Evolutionary conservation across 2,797 vertebrate species (phyloP).

Genomic region (Coendou prehensilis): DNA sequence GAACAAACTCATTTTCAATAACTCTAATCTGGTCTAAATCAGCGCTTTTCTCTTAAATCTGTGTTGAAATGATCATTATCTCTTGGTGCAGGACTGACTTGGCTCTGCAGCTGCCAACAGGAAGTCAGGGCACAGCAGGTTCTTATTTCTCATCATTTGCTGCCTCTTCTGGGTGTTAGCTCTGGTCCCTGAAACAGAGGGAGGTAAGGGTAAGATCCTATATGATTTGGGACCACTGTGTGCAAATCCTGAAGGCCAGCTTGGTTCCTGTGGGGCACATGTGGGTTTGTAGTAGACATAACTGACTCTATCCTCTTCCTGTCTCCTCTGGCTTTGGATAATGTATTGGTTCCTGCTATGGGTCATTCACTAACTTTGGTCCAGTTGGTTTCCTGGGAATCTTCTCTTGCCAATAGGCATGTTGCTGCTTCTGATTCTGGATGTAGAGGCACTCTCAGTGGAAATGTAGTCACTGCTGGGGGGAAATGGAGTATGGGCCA

Average conservation of each 20-base stretch:
- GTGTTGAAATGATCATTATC: not conserved
- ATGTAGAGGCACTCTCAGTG: too few relatives aligned
- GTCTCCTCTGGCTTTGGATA: too few relatives aligned
- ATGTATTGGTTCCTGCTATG: rapidly evolving
- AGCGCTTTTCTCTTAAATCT: not conserved
- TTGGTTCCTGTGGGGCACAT: rapidly evolving
- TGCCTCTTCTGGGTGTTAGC: rapidly evolving
- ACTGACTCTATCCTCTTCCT: too few relatives aligned
- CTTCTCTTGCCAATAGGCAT: not conserved
- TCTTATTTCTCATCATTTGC: too few relatives aligned
- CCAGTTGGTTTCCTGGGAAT: not conserved
- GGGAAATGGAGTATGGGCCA: not conserved
- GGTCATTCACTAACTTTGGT: not conserved
- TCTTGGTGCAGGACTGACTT: not conserved
- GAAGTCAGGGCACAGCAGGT: rapidly evolving
- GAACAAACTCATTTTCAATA: not conserved
- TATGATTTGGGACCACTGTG: not conserved
- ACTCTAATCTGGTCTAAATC: not conserved
- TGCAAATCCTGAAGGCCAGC: not conserved
- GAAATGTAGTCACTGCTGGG: too few relatives aligned
- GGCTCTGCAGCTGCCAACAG: not conserved
- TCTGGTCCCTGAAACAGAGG: not conserved
- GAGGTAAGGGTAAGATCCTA: rapidly evolving
- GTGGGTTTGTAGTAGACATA: not conserved
- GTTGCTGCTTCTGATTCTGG: not conserved